Conservation (phyloP, 92 coral and sea anemone genomes). For the Epizoanthus fatuus region DNA sequence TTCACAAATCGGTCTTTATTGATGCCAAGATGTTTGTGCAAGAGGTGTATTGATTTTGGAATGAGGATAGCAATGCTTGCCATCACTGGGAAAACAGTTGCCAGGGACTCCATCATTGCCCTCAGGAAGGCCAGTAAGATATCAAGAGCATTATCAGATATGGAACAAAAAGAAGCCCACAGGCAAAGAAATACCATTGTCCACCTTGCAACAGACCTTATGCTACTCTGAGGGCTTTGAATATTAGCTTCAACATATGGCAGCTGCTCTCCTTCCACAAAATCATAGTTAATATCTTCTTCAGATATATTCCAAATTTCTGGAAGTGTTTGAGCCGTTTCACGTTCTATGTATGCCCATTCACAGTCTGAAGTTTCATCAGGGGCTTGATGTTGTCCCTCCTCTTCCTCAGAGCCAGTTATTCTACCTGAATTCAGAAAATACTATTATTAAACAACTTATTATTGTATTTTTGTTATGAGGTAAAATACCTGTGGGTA, state of each 20-base stretch:
- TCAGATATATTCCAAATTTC: slow-evolving; percentile 61
- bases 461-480: no score
- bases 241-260: slow-evolving; percentile 42
- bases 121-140: slow-evolving; percentile 48
- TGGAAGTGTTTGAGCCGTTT: background rate
- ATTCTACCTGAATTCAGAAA: no score
- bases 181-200: slow-evolving; percentile 57
- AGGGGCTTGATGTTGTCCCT: no score
- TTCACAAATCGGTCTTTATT: slow-evolving; percentile 71
- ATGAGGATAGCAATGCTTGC: slow-evolving; percentile 38
- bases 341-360: no score
- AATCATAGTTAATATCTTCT: slow-evolving; percentile 63
- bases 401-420: no score
- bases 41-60: slow-evolving; percentile 2
- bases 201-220: slow-evolving; percentile 52
- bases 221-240: background rate
- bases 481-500: no score
- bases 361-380: no score
- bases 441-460: no score
- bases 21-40: slow-evolving; percentile 58
- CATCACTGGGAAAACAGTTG: slow-evolving; percentile 47
- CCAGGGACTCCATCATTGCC: slow-evolving; percentile 60
- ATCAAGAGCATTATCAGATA: slow-evolving; percentile 76
- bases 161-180: slow-evolving; percentile 76
- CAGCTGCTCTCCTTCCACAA: slow-evolving; percentile 20